These are phyloP conservation scores for Anticlea derivata DNA, from an alignment of 2,888 invertebrate species.

Conservation along the genomic window DNA sequence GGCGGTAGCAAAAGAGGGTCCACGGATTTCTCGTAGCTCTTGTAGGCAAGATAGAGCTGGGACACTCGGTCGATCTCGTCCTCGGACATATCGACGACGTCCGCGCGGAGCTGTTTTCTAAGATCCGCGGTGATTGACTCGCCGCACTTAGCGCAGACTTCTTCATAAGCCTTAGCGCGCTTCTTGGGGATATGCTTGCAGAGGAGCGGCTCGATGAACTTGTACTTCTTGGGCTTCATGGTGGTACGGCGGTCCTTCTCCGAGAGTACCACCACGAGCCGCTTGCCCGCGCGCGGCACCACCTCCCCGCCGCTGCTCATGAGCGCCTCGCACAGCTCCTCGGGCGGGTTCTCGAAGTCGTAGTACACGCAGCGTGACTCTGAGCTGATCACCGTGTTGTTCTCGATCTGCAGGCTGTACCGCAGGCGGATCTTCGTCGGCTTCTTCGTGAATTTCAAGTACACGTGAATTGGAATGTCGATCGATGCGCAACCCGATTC, in stretches of 20 bases:
- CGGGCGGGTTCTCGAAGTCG: conserved; percentile 72
- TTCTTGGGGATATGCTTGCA: conserved; percentile 57
- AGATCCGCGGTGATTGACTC: conserved; percentile 63
- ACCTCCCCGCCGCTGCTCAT: conserved; percentile 73
- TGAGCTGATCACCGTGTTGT: conserved; percentile 62
- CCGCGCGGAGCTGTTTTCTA: conserved; percentile 62
- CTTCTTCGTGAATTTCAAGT: conserved; percentile 70
- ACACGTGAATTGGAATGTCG: conserved; percentile 77
- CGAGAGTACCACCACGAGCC: conserved; percentile 59
- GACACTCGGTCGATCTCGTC: conserved; percentile 68
- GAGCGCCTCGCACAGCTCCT: conserved; percentile 64
- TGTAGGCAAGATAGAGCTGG: conserved; percentile 64
- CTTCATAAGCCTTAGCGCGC: conserved; percentile 52
- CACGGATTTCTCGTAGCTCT: conserved; percentile 64
- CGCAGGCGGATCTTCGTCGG: conserved; percentile 73
- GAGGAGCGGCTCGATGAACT: conserved; percentile 63
- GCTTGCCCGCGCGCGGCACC: conserved; percentile 57
- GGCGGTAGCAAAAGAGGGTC: conserved; percentile 68
- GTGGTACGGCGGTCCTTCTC: conserved; percentile 50
- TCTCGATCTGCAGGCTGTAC: conserved; percentile 73
- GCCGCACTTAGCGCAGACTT: conserved; percentile 67
- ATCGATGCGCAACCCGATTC: conserved; percentile 77
- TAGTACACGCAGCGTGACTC: conserved; percentile 72
- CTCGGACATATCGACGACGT: conserved; percentile 66
- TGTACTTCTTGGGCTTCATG: conserved; percentile 55